phyloP scores from a whole-genome alignment of 2,113 vertebrate genomes.

The Seriola quinqueradiata region DNA sequence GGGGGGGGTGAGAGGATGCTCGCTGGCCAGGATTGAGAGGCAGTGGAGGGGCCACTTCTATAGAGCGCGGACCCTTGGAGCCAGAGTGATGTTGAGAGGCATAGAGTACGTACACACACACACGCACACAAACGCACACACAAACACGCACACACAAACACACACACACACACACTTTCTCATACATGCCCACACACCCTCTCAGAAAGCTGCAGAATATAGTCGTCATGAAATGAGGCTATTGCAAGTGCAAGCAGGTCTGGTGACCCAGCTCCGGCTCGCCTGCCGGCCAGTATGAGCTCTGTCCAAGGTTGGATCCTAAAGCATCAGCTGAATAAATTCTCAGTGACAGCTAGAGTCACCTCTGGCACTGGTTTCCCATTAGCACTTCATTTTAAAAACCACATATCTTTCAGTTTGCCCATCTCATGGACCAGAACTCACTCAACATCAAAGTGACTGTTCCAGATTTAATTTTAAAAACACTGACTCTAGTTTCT shows the following conservation, averaged over 20 bases:
- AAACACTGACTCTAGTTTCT: neutral
- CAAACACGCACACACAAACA: too few species aligned
- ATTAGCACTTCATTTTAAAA: slow-evolving; percentile 26
- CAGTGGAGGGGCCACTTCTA: slow-evolving; percentile 41
- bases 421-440: slow-evolving; percentile 1
- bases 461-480: too few species aligned
- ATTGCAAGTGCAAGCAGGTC: slow-evolving; percentile 1
- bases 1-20: slow-evolving; percentile 24
- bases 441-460: neutral
- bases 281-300: slow-evolving; percentile 1
- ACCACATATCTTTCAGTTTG: slow-evolving; percentile 5
- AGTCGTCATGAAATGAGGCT: slow-evolving; percentile 5
- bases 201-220: neutral
- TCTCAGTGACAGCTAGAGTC: slow-evolving; percentile 41
- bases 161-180: neutral
- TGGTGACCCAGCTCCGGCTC: slow-evolving; percentile 3
- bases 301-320: slow-evolving; percentile 45
- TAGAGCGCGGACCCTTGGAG: neutral
- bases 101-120: neutral
- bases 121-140: slow-evolving; percentile 1
- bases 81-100: slow-evolving; percentile 21
- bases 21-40: slow-evolving; percentile 21
- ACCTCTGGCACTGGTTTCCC: slow-evolving; percentile 1
- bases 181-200: neutral
- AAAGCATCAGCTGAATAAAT: slow-evolving; percentile 34